Evolutionary conservation across 1,140 invertebrate species (phyloP), one percentile per base, ranked within the genome.

Genomic region (Prorops nasuta): DNA sequence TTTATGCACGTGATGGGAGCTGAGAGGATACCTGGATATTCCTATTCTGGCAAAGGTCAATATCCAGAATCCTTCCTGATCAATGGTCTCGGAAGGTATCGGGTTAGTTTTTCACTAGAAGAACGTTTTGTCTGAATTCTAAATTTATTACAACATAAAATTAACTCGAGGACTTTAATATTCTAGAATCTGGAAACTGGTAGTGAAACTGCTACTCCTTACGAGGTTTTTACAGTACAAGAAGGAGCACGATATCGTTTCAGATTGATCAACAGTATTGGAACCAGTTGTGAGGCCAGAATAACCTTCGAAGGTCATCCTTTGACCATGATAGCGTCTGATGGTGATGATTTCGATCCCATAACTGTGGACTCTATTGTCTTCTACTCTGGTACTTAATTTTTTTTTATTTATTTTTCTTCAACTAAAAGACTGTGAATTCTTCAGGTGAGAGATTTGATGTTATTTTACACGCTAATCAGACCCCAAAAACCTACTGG

Each of bases 1-100:
- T 96, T 92, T 92, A 80, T 94, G 72, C 86, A 91, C 63, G 88
- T 91, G 74, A 85, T 89, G 64, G 87, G 87, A 3, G 83, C 87
- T 15, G 86, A 90, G 66, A 83, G 88, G 61, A 92, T 87, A 75
- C 88, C 89, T 1, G 88, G 88, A 47, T 28, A 28, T 28, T 28
- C 24, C 24, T 28, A 28, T 28, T 28, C 24, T 10, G 24, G 24
- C 24, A 28, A 28, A 1, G 68, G 74, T 32, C 78, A 79, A 56
- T 66, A 72, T 24, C 74, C 79, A 12, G 58, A 74, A n/a, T 71
- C 67, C 7, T 69, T 81, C 21, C 56, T 82, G 10, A 71, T 82
- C 46, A 81, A 82, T 54, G 80, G 80, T 19, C 60, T 53, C 41
- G 76, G 73, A 34, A 53, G 61, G 28, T 61, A 44, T 44, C 35